Conservation (phyloP, 37 sponge, comb jelly and placozoan species). For the Cladorhizidae sp. region DNA sequence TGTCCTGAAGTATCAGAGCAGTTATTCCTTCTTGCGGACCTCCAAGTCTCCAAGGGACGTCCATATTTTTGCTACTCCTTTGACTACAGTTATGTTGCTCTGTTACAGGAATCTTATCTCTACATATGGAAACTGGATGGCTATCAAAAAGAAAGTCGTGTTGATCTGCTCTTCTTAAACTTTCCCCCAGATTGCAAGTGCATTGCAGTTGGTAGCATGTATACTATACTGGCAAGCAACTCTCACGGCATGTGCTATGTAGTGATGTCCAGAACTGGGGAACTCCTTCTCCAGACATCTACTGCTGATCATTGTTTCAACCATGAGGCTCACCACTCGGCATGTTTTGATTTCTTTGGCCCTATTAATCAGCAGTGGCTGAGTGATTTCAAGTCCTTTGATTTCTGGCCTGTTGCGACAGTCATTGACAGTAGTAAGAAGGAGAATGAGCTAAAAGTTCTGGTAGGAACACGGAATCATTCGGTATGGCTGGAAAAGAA, state of each 20-base stretch:
- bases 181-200: slow-evolving; percentile 37
- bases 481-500: too few relatives aligned
- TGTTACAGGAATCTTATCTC: slow-evolving; percentile 27
- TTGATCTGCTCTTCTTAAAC: slow-evolving; percentile 11
- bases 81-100: slow-evolving; percentile 11
- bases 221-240: slow-evolving; percentile 55
- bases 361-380: slow-evolving; percentile 45
- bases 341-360: slow-evolving; percentile 22
- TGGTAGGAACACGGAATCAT: slow-evolving; percentile 6
- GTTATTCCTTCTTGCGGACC: not conserved
- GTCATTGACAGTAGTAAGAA: slow-evolving; percentile 16
- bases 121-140: slow-evolving; percentile 33
- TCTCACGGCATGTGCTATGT: slow-evolving; percentile 23
- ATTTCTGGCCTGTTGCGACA: slow-evolving; percentile 36
- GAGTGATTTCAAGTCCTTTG: slow-evolving; percentile 2
- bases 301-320: slow-evolving; percentile 15
- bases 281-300: slow-evolving; percentile 1
- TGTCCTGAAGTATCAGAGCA: slow-evolving; percentile 9
- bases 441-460: slow-evolving; percentile 26
- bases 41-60: not conserved
- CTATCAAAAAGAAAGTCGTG: slow-evolving; percentile 12
- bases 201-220: slow-evolving; percentile 44
- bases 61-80: slow-evolving; percentile 24
- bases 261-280: slow-evolving; percentile 3
- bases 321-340: slow-evolving; percentile 7